Evolutionary conservation across 2,113 vertebrate genomes (phyloP), one percentile per base, ranked within the genome.

Genomic region (Panthera uncia): DNA sequence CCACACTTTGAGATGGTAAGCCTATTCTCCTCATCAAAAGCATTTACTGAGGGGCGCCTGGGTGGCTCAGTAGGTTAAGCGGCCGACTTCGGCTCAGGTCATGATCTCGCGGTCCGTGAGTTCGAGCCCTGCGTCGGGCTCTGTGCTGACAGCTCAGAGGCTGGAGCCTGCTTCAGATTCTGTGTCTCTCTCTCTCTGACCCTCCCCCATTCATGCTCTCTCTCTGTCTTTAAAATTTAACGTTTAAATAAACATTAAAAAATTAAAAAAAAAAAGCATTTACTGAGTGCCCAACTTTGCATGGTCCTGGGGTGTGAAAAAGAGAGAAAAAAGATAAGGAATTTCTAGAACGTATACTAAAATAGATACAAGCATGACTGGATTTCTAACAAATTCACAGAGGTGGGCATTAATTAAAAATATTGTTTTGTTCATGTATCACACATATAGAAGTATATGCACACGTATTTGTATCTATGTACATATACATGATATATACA

Each of bases 1-100:
- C 63, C 33, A 71, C 25, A 84, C n/a, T 81, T 97, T 87, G 80
- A 98, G 96, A 96, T 91, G 95, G 94, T 57, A 98, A 96, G 36
- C 57, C 57, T 92, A 84, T 97, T 89, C 79, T 92, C 89, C 85
- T 76, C 48, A 76, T 97, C 83, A 74, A 84, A 96, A 89, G 23
- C n/a, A 96, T 74, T 95, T 89, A 81, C 57, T 73, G 84, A 91
- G 14, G 38, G 38, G 38, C 38, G 38, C 38, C 4, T 38, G 38
- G 38, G 38, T 38, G 38, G 4, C 38, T 38, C 38, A 38, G 38
- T 38, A 4, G 38, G 38, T 38, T 38, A 38, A 4, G 38, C 38
- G 4, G 38, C 38, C 38, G 38, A 38, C 4, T 38, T 38, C 38
- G 38, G 38, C 38, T 38, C 38, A 38, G 38, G 38, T 38, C 38